A percentile compares a stretch with the other conserved stretches of the same genome.
Conservation (phyloP, 2,113 vertebrate genomes). For the Aphyosemion australe region DNA sequence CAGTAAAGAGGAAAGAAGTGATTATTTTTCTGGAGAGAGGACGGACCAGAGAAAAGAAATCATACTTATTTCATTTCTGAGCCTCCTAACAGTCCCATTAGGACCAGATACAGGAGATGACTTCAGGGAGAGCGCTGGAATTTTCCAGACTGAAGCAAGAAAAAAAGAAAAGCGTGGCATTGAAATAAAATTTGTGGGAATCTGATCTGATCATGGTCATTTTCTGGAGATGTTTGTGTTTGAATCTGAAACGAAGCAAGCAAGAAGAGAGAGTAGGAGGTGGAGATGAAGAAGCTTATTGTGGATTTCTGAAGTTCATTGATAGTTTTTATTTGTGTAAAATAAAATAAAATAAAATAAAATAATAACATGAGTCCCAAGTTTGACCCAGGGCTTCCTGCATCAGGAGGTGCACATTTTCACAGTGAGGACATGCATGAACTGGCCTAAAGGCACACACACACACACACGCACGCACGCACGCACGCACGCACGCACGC, state of each 20-base stretch:
- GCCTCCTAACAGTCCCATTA: slow-evolving; percentile 32
- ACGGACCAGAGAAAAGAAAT: slow-evolving; percentile 40
- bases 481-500: background rate
- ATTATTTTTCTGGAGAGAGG: slow-evolving; percentile 13
- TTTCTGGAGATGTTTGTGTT: slow-evolving; percentile 22
- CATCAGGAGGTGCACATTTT: slow-evolving; percentile 71
- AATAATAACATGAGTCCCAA: slow-evolving; percentile 59
- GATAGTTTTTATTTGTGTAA: slow-evolving; percentile 70
- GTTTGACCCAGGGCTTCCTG: slow-evolving; percentile 57
- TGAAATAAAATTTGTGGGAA: slow-evolving; percentile 37
- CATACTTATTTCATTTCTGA: slow-evolving; percentile 35
- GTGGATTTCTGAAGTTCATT: slow-evolving; percentile 56
- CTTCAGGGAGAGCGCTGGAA: slow-evolving; percentile 24
- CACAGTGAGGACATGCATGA: slow-evolving; percentile 72
- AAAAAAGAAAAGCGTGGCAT: slow-evolving; percentile 12
- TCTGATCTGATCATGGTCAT: slow-evolving; percentile 28
- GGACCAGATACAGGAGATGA: slow-evolving; percentile 37
- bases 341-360: too few relatives aligned
- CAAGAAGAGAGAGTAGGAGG: slow-evolving; percentile 16
- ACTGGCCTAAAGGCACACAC: slow-evolving; percentile 36
- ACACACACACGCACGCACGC: slow-evolving; percentile 28
- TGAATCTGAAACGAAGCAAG: background rate
- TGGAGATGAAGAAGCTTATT: slow-evolving; percentile 43
- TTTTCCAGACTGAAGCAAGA: slow-evolving; percentile 39
- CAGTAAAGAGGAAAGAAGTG: background rate